Evolutionary conservation across 1,140 invertebrate species (phyloP).

Genomic region (Hylyphantes graminicola): DNA sequence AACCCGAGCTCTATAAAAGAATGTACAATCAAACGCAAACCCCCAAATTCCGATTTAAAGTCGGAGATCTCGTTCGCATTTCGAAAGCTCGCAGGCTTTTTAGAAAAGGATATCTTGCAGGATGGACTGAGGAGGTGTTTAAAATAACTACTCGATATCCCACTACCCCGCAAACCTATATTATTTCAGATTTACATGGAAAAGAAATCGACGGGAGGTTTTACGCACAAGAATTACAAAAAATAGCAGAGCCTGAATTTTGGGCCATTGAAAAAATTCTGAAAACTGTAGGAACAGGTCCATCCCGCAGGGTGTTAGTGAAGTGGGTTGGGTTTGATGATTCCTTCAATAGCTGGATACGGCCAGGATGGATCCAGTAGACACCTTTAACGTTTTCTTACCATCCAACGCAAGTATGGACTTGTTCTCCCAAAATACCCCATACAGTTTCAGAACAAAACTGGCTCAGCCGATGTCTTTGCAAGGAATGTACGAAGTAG

Average conservation of each 20-base stretch:
- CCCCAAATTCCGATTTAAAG: neutral
- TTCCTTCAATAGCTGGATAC: slow-evolving; percentile 11
- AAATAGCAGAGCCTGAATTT: neutral
- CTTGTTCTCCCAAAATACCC: neutral
- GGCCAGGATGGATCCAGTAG: slow-evolving; percentile 7
- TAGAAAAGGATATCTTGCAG: neutral
- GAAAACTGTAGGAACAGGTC: neutral
- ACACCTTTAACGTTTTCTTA: slow-evolving; percentile 18
- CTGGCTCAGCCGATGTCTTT: neutral
- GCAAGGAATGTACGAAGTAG: no score
- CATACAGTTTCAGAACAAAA: neutral
- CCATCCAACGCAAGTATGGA: slow-evolving; percentile 3
- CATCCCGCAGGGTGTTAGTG: neutral
- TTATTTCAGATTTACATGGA: neutral
- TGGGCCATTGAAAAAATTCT: slow-evolving; percentile 15
- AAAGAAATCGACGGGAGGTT: neutral
- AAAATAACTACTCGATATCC: neutral
- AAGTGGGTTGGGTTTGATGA: slow-evolving; percentile 32
- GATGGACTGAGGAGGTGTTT: slow-evolving; percentile 17
- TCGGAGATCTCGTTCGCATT: neutral
- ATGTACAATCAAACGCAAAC: neutral
- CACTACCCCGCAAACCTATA: neutral
- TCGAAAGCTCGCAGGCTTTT: slow-evolving; percentile 4
- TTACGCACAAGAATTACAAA: slow-evolving; percentile 1
- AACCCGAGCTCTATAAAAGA: neutral